Evolutionary conservation across 2,888 invertebrate genomes (phyloP).

Genomic region (Rhaphigaster nebulosa): DNA sequence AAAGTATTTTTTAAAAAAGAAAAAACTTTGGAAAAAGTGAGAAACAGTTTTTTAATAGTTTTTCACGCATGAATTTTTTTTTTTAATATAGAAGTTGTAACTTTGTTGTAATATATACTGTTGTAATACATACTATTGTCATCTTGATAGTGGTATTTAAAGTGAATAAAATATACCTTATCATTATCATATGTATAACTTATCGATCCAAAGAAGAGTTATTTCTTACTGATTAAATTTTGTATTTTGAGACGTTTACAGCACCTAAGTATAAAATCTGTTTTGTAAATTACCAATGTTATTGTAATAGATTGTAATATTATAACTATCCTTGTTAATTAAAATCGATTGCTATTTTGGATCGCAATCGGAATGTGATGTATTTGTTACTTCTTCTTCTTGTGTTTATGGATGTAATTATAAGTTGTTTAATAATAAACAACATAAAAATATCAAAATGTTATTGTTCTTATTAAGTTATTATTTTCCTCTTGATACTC

Average conservation of each 20-base stretch:
- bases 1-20: background rate
- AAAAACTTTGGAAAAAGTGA: background rate
- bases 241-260: slow-evolving; percentile 36
- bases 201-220: background rate
- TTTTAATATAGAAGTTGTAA: slow-evolving; percentile 21
- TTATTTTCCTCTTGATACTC: no score
- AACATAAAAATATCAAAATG: slow-evolving; percentile 6
- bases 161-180: background rate
- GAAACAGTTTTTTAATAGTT: slow-evolving; percentile 40
- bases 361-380: background rate
- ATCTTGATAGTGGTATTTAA: background rate
- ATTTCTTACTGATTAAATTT: slow-evolving; percentile 14
- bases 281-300: slow-evolving; percentile 35
- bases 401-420: slow-evolving; percentile 42
- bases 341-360: background rate
- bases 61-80: background rate
- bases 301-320: slow-evolving; percentile 29
- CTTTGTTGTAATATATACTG: background rate
- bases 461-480: background rate
- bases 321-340: background rate
- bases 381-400: slow-evolving; percentile 39
- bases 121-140: background rate
- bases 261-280: background rate
- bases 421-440: slow-evolving; percentile 39
- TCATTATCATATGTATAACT: background rate